phyloP scores from a whole-genome alignment of 2,113 vertebrate genomes.

The Melanocharis versteri region DNA sequence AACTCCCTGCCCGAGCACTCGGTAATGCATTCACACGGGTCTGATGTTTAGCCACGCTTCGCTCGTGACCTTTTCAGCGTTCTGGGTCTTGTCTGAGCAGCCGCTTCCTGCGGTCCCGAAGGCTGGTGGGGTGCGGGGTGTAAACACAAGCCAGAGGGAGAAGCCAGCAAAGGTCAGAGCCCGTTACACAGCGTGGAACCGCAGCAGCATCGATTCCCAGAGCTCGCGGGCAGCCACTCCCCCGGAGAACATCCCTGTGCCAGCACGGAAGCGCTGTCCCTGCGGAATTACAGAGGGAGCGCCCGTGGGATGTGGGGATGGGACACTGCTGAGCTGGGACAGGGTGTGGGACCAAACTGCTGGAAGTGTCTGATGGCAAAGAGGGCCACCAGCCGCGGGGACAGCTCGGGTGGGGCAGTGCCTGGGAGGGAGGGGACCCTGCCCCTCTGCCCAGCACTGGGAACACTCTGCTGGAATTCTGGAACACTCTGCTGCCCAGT shows the following conservation, averaged over 20 bases:
- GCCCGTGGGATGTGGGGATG: not conserved
- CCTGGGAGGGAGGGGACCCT: not conserved
- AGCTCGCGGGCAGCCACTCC: not conserved
- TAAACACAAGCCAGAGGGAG: not conserved
- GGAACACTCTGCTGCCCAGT: no score
- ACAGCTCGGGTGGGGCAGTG: fast-evolving
- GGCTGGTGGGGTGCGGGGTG: not conserved
- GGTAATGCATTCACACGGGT: not conserved
- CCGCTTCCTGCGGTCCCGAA: not conserved
- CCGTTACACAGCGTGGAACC: not conserved
- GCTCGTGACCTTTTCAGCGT: not conserved
- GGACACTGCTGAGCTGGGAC: not conserved
- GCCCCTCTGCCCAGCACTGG: not conserved
- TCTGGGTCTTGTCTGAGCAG: not conserved
- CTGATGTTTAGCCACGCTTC: not conserved
- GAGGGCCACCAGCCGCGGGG: fast-evolving
- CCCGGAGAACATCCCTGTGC: not conserved
- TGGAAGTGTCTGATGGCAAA: fast-evolving
- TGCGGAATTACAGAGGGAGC: not conserved
- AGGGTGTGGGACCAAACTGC: no score
- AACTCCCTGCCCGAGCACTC: not conserved
- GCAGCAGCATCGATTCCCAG: not conserved
- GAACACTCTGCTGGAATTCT: no score
- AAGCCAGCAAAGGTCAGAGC: not conserved
- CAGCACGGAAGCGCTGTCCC: no score